Evolutionary conservation across 2,888 invertebrate genomes (phyloP).

Genomic region (Sceliomorpha sp.): DNA sequence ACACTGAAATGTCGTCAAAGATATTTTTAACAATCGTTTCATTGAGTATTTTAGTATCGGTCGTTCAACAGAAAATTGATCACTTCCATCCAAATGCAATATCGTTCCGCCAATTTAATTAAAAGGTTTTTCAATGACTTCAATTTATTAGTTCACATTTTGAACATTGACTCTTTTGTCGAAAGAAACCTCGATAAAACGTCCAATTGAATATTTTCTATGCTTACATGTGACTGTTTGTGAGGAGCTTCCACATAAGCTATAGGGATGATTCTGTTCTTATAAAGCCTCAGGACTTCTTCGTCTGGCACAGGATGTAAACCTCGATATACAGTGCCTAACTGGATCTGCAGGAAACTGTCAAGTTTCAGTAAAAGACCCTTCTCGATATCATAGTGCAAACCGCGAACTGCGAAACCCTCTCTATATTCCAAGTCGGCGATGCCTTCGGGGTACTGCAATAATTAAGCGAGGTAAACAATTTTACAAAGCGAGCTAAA

Average conservation of each 20-base stretch:
- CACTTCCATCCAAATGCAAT: no score
- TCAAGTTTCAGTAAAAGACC: conserved; percentile 96
- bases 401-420: conserved; percentile 96
- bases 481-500: no score
- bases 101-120: no score
- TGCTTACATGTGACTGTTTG: conserved; percentile 86
- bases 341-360: conserved; percentile 97
- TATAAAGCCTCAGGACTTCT: conserved; percentile 92
- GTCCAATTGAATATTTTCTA: conserved; percentile 9
- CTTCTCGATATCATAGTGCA: conserved; percentile 99
- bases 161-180: no score
- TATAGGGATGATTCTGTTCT: conserved; percentile 91
- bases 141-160: no score
- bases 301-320: conserved; percentile 89
- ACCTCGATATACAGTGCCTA: conserved; percentile 95
- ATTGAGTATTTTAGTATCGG: no score
- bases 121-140: no score
- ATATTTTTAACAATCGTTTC: no score
- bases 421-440: conserved; percentile 91
- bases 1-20: no score
- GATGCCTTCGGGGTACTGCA: conserved; percentile 94
- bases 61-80: no score
- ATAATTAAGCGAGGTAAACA: conserved; percentile 57
- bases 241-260: conserved; percentile 92
- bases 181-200: no score